Base-by-base conservation (phyloP, 2,113 vertebrate genomes). In the Apistogramma diplotaenia region DNA sequence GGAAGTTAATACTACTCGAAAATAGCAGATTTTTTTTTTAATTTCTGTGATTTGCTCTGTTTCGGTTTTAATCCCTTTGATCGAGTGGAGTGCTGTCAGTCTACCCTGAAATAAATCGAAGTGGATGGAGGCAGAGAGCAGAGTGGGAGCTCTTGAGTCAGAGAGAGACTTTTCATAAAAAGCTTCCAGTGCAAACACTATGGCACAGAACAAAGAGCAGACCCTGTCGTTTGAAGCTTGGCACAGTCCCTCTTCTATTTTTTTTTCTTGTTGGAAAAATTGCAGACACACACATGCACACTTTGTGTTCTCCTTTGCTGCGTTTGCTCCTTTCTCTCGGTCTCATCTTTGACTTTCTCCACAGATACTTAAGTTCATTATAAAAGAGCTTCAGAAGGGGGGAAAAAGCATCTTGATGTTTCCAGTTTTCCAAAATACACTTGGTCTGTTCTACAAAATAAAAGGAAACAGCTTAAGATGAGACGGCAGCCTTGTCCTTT, bases 111-210 rank as follows among this genome's bases (percentile, higher is more conserved):
- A 87, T 81, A 81, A 89, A 86, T 82, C 1, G 4, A 76, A 86
- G 83, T 72, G 78, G 78, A 81, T 74, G 56, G 79, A 80, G 33
- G 74, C 60, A 16, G 19, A 74, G 73, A 80, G 82, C 74, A 72
- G 85, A 87, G 62, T 84, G 83, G 70, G 81, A 83, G 85, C 89
- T 86, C 67, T 89, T 74, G 74, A 89, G 86, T 82, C 87, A 84
- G 6, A 77, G 72, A 88, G 72, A 71, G 86, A 88, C 55, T 89
- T 80, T 87, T 89, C 70, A 85, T 78, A 67, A 83, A 92, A 87
- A 73, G 67, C 85, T 72, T 80, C 86, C 70, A 79, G 60, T 82
- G 86, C 73, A 89, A 85, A 89, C 79, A 84, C 74, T 60, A 49
- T 37, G 61, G 81, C 53, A 67, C 49, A 82, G 61, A 92, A 89